phyloP scores from a whole-genome alignment of 2,113 vertebrate species.

The Leptobrachium ailaonicum region DNA sequence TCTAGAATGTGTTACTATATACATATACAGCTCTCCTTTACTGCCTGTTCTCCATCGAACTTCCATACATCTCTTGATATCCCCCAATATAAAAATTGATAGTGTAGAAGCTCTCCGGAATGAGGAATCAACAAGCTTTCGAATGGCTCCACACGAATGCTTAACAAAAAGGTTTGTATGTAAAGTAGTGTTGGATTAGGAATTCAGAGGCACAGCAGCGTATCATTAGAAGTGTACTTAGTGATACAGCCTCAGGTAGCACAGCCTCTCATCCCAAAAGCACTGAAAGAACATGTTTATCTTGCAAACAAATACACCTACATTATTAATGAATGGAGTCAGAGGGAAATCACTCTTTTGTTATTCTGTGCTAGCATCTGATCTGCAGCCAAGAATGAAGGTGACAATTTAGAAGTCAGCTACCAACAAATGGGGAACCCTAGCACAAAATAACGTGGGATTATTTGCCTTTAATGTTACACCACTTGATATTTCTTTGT shows the following conservation, averaged over 20 bases:
- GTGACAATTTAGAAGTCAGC: neutral
- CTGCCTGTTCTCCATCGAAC: neutral
- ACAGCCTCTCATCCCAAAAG: neutral
- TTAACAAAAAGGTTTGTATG: neutral
- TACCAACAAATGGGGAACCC: neutral
- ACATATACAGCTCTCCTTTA: neutral
- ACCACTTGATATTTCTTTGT: too few relatives aligned
- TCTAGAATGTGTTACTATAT: constrained; percentile 12
- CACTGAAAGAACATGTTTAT: constrained; percentile 9
- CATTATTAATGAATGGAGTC: constrained; percentile 16
- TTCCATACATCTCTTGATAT: neutral
- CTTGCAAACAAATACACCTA: constrained; percentile 27
- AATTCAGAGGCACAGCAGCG: neutral
- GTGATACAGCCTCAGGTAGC: constrained; percentile 16
- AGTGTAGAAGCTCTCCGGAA: neutral
- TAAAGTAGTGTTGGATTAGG: neutral
- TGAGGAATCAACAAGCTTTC: neutral
- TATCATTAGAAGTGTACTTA: neutral
- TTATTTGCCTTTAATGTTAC: too few relatives aligned
- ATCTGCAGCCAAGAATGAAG: constrained; percentile 2
- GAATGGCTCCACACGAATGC: neutral
- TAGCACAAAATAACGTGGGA: neutral
- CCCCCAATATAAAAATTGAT: neutral
- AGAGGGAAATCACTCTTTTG: constrained; percentile 7
- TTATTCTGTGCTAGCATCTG: neutral